Evolutionary conservation across 2,113 vertebrate genomes (phyloP), one percentile per base, ranked within the genome.

Genomic region (Mormyrus iriodes): DNA sequence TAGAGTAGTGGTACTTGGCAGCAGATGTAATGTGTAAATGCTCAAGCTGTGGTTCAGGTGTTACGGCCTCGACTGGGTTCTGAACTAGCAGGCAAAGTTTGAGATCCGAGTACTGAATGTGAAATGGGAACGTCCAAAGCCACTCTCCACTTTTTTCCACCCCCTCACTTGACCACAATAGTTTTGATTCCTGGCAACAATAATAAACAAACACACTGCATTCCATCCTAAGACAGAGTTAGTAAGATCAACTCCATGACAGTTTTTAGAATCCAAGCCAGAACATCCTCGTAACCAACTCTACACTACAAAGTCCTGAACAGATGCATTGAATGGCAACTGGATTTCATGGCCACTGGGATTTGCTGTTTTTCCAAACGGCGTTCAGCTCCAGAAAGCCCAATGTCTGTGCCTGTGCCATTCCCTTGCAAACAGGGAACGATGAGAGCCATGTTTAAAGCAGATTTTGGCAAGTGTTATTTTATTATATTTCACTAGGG

Each of bases 171-270:
- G 35, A 79, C 73, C 73, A 19, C 73, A 76, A 76, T 76, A 76
- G 73, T 15, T 42, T 79, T 79, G 73, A 79, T 79, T 79, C 73
- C 73, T 19, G 35, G 73, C 73, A 79, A 42, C 73, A 79, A 79
- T 79, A 79, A 79, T 42, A 79, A 79, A 79, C 73, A 79, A 79
- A 79, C 73, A 31, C n/a, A 79, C 35, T 79, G 73, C 73, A 79
- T 79, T 79, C 73, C 35, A 42, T 79, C 73, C 73, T 79, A 79
- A 35, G 73, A 31, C 15, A 42, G 39, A 17, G 15, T 79, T 19
- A 79, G 31, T 42, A 79, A 39, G 73, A 79, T 53, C 27, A 86
- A 86, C 6, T 55, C 51, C 85, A 35, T 31, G 48, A 12, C 85
- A 86, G n/a, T 48, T 86, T 15, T 55, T 31, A 53, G n/a, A 88